Evolutionary conservation across 2,888 invertebrate species (phyloP).

Genomic region (Lasioglossum marginatum): DNA sequence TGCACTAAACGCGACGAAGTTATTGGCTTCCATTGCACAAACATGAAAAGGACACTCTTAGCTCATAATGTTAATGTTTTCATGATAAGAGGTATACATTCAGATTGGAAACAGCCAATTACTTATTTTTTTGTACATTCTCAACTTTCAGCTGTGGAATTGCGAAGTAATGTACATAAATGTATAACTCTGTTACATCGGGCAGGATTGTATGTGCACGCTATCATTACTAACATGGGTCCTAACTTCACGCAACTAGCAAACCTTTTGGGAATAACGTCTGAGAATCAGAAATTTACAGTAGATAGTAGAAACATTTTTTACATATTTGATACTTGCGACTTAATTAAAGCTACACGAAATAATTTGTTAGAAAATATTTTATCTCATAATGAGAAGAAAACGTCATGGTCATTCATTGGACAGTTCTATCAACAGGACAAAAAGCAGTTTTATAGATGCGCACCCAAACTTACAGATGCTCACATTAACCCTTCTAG

Average conservation of each 20-base stretch:
- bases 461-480: constrained; percentile 3
- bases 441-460: constrained; percentile 10
- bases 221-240: background rate
- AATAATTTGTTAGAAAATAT: background rate
- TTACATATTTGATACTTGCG: constrained; percentile 10
- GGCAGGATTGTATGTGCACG: background rate
- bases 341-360: constrained; percentile 1
- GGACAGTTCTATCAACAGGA: constrained; percentile 5
- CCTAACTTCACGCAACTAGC: background rate
- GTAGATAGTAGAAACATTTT: constrained; percentile 12
- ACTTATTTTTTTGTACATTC: constrained; percentile 13
- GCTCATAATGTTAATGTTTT: constrained; percentile 11
- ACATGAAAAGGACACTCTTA: background rate
- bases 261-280: constrained; percentile 13
- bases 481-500: background rate
- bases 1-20: background rate
- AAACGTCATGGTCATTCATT: constrained; percentile 3
- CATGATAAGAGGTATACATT: constrained; percentile 4
- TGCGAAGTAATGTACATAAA: background rate
- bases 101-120: constrained; percentile 11
- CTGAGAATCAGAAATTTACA: constrained; percentile 7
- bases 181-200: background rate
- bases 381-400: background rate
- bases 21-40: constrained; percentile 5
- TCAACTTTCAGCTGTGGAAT: constrained; percentile 1